Conservation (phyloP, 2,797 vertebrate species). For the Spinus olivaceus region DNA sequence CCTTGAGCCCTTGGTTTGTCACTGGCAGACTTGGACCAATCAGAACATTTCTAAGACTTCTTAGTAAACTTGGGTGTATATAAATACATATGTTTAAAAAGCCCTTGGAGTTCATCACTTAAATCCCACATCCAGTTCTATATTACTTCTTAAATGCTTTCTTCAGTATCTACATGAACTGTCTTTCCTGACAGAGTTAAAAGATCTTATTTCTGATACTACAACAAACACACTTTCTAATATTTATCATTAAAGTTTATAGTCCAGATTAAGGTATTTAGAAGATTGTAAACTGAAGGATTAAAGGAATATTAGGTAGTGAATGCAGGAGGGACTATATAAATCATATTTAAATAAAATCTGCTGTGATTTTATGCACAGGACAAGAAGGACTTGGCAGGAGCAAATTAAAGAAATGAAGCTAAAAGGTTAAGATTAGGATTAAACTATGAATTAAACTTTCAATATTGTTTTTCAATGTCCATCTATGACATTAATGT, state of each 20-base stretch:
- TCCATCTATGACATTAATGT: not conserved
- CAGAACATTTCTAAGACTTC: not conserved
- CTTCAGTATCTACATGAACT: not conserved
- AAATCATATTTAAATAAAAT: not conserved
- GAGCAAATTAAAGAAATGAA: not conserved
- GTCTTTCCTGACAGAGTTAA: not conserved
- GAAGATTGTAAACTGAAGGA: not conserved
- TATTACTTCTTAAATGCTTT: not conserved
- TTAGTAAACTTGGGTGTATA: not conserved
- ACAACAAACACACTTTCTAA: not conserved
- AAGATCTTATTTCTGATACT: not conserved
- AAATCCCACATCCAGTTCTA: not conserved
- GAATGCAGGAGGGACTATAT: not conserved
- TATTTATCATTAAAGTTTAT: not conserved
- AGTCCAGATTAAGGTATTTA: slow-evolving; percentile 13
- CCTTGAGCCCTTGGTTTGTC: not conserved
- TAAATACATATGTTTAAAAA: not conserved
- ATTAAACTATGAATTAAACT: not conserved
- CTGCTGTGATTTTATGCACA: not conserved
- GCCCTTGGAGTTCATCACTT: not conserved
- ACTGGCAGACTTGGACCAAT: not conserved
- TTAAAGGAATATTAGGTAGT: not conserved
- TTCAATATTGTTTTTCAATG: not conserved
- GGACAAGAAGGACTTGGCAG: not conserved
- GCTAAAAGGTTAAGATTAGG: not conserved